Evolutionary conservation across 2,797 vertebrate species (phyloP).

Genomic region (Malacoraja senta): DNA sequence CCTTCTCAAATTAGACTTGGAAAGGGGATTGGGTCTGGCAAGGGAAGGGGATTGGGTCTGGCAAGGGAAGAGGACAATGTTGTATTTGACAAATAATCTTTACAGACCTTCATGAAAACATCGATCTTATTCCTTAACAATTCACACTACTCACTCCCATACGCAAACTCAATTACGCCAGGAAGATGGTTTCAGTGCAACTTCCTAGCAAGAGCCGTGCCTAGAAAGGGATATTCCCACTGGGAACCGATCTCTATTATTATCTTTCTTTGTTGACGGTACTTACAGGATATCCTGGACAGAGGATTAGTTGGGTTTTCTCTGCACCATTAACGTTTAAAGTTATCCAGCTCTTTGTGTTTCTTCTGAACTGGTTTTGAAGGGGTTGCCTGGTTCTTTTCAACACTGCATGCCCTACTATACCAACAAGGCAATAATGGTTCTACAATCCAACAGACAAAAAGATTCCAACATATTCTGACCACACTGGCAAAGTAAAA

Average conservation of each 20-base stretch:
- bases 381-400: not conserved
- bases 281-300: not conserved
- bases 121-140: not conserved
- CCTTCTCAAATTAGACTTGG: too few species aligned
- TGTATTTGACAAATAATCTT: not conserved
- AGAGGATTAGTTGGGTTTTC: not conserved
- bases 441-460: not conserved
- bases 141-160: not conserved
- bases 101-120: not conserved
- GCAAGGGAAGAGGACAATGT: not conserved
- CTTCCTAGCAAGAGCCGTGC: not conserved
- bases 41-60: not conserved
- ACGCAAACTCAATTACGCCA: not conserved
- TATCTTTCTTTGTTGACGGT: not conserved
- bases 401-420: not conserved
- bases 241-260: not conserved
- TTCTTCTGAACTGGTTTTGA: not conserved
- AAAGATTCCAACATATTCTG: not conserved
- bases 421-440: not conserved
- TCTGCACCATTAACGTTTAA: too few species aligned
- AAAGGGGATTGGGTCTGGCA: not conserved
- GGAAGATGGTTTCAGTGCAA: too few species aligned
- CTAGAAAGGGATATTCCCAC: not conserved
- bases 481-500: not conserved
- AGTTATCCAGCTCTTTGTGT: not conserved